Conservation (phyloP, 2,113 vertebrate species). For the Smithornis capensis region DNA sequence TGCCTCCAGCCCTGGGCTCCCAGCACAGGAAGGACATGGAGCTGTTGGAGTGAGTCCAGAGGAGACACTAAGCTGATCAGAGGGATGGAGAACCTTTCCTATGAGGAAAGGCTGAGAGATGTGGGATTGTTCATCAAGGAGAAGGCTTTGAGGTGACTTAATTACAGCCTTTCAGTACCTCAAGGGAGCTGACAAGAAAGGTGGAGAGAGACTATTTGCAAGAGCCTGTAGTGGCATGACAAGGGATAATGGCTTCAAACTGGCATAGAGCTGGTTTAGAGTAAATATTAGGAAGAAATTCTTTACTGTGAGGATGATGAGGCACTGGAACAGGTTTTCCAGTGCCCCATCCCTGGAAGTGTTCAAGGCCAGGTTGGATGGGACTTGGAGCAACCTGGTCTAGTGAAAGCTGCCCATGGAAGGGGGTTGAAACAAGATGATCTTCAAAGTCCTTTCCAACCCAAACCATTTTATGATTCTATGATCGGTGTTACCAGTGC, state of each 20-base stretch:
- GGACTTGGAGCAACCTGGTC: rapidly evolving
- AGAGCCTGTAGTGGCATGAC: too few species aligned
- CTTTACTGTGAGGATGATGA: neutral
- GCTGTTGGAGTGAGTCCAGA: neutral
- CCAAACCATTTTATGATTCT: neutral
- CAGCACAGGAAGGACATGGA: neutral
- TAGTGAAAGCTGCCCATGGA: neutral
- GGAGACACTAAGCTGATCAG: rapidly evolving
- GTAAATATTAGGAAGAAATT: neutral
- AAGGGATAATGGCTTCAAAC: neutral
- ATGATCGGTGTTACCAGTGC: neutral
- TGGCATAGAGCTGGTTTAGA: neutral
- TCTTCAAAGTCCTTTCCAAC: neutral
- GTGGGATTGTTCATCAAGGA: neutral
- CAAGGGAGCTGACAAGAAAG: rapidly evolving
- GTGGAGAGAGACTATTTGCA: neutral
- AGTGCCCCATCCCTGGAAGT: neutral
- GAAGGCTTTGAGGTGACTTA: neutral
- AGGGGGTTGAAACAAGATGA: rapidly evolving
- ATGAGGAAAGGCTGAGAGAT: neutral
- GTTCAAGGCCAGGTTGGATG: rapidly evolving
- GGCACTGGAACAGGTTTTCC: rapidly evolving
- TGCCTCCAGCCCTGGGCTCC: neutral
- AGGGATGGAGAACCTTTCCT: neutral
- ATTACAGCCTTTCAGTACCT: neutral